Percentiles rank a stretch among this genome's conserved stretches.
These are phyloP conservation scores for Phyllotreta cruciferae DNA, from an alignment of 2,888 invertebrate genomes.

Conservation along the genomic window DNA sequence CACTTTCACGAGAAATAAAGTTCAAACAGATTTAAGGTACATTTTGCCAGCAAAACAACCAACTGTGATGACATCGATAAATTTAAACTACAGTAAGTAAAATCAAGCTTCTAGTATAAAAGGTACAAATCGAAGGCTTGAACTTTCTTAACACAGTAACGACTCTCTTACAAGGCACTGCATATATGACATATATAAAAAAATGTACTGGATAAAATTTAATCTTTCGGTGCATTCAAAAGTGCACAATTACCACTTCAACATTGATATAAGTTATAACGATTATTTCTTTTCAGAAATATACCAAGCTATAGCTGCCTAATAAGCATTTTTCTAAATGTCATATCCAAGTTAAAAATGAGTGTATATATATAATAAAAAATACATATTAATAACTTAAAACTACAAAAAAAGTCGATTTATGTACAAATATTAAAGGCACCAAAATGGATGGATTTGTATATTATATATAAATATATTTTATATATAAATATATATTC, in stretches of 20 bases:
- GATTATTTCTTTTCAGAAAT: background rate
- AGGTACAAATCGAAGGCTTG: constrained; percentile 37
- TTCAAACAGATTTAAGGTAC: constrained; percentile 30
- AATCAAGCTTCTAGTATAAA: constrained; percentile 30
- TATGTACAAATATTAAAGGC: constrained; percentile 56
- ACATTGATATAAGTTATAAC: background rate
- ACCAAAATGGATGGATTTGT: constrained; percentile 61
- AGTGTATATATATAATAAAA: constrained; percentile 38
- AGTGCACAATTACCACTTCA: background rate
- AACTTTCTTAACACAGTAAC: constrained; percentile 37
- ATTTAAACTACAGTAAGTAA: constrained; percentile 31
- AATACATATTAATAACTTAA: constrained; percentile 41
- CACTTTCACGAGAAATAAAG: constrained; percentile 20
- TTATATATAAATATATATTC: too few relatives aligned
- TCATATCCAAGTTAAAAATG: constrained; percentile 13
- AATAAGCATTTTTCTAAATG: constrained; percentile 5
- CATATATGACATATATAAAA: constrained; percentile 48
- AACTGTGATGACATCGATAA: constrained; percentile 29
- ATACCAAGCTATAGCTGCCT: background rate
- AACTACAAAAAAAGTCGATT: constrained; percentile 50
- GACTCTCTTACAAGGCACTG: constrained; percentile 49
- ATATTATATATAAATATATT: constrained; percentile 35
- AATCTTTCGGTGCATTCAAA: background rate
- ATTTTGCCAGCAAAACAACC: constrained; percentile 40
- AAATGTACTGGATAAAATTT: constrained; percentile 11